Percentiles rank a stretch among this genome's conserved stretches.
Conservation (phyloP, 2,888 invertebrate species). For the Torymus auratus region DNA sequence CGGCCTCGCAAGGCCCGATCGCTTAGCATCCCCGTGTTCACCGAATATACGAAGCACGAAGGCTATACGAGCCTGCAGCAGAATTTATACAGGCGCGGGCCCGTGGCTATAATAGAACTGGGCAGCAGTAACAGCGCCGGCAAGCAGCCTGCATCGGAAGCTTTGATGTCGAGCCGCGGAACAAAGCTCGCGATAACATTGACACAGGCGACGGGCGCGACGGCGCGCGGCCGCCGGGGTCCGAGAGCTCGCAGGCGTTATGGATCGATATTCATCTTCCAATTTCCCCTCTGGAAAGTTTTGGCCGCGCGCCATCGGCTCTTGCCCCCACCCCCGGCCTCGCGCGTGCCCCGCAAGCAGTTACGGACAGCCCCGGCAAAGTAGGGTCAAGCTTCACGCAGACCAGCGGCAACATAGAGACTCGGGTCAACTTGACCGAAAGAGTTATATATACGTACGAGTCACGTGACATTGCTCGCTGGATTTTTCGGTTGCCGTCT, state of each 20-base stretch:
- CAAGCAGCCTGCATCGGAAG: conserved; percentile 18
- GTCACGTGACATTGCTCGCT: conserved; percentile 35
- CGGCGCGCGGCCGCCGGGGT: background rate
- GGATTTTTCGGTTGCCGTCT: conserved; percentile 35
- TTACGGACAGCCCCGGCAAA: conserved; percentile 23
- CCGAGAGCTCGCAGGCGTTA: conserved; percentile 40
- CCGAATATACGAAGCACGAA: background rate
- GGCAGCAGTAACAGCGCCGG: background rate
- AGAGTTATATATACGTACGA: conserved; percentile 42
- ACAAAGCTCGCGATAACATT: conserved; percentile 52
- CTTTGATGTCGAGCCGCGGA: conserved; percentile 35
- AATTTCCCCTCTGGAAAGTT: conserved; percentile 53
- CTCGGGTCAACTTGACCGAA: conserved; percentile 53
- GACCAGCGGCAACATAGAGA: conserved; percentile 9
- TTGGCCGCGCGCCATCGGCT: conserved; percentile 50
- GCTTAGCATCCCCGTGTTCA: background rate
- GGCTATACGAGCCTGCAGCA: no score
- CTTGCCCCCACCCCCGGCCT: background rate
- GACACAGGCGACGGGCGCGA: conserved; percentile 33
- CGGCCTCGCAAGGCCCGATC: conserved; percentile 11
- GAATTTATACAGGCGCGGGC: background rate
- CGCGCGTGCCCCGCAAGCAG: conserved; percentile 49
- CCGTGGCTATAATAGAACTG: background rate
- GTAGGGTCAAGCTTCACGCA: conserved; percentile 48
- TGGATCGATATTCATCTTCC: conserved; percentile 59